A percentile compares a stretch with the other conserved stretches of the same genome.
Evolutionary conservation across 2,113 vertebrate genomes (phyloP).

Genomic region (Paracanthobrama guichenoti): DNA sequence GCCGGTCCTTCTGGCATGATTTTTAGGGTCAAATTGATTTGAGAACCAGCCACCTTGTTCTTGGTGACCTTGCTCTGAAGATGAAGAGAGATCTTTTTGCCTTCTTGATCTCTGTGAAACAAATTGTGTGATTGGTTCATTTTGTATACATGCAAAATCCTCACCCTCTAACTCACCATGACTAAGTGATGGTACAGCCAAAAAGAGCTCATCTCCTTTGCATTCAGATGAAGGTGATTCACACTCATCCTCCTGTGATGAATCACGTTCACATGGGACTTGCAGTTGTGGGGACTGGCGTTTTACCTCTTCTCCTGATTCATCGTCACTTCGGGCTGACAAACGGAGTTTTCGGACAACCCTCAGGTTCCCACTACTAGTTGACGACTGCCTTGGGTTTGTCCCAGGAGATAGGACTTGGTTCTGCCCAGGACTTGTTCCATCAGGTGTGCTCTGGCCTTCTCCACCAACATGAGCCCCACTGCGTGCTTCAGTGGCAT

Average conservation of each 20-base stretch:
- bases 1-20: conserved; percentile 49
- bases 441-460: conserved; percentile 52
- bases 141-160: conserved; percentile 44
- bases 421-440: conserved; percentile 41
- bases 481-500: conserved; percentile 61
- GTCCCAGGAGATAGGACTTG: conserved; percentile 41
- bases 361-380: conserved; percentile 48
- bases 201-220: conserved; percentile 63
- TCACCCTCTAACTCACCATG: conserved; percentile 61
- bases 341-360: conserved; percentile 70
- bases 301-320: conserved; percentile 61
- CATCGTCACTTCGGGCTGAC: conserved; percentile 62
- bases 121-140: conserved; percentile 42
- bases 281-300: conserved; percentile 46
- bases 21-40: conserved; percentile 55
- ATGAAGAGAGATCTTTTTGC: conserved; percentile 50
- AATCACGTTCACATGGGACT: conserved; percentile 62
- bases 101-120: conserved; percentile 56
- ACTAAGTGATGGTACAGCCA: conserved; percentile 65
- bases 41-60: conserved; percentile 52
- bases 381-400: conserved; percentile 38
- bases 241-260: conserved; percentile 64
- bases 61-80: conserved; percentile 54
- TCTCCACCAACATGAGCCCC: conserved; percentile 48
- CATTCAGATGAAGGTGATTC: conserved; percentile 57